Base-by-base conservation (phyloP, 1,140 invertebrate genomes). In the Brachionus sp. region DNA sequence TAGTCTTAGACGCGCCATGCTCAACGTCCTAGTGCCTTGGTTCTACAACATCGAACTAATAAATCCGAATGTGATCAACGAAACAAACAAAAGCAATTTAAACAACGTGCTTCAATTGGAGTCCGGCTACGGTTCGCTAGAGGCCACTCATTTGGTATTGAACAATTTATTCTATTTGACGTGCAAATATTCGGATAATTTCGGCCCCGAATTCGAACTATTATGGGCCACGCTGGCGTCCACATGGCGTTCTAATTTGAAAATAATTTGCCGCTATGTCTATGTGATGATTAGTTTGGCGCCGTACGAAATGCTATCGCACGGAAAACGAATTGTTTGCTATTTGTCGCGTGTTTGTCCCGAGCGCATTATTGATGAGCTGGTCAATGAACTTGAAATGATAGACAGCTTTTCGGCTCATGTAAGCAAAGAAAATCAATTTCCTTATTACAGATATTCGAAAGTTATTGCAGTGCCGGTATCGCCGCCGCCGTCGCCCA, bases 91-190 rank as follows among this genome's bases (percentile, higher is more conserved):
- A n/a, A 37, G 5, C 6, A 80, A 50, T n/a, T 2, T 66, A 2
- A 75, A 75, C 46, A 83, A 83, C 50, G 44, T 68, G 5, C 39
- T 68, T 50, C 37, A 46, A 16, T n/a, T 50, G 5, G 37, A 66
- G 53, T 50, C 42, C 6, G 80, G 64, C n/a, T 83, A 42, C 25
- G 80, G 80, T 19, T 83, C 80, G 13, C 13, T 50, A 23, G 66
- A 84, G 23, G 68, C 50, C 12, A 77, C 35, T 10, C 16, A 62
- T 44, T 98, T 99, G 95, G 95, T 99, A 19, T 91, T 99, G 23
- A 99, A 98, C 88, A 99, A 99, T 90, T 92, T 99, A 0, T 95
- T 99, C 88, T 98, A 98, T 87, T 94, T 98, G 85, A 99, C 96
- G 93, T 97, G 97, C 90, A 95, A 95, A 3, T 95, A 97, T 89